These are phyloP conservation scores for Magallana nippona DNA, from an alignment of 2,888 invertebrate genomes.

Conservation along the genomic window DNA sequence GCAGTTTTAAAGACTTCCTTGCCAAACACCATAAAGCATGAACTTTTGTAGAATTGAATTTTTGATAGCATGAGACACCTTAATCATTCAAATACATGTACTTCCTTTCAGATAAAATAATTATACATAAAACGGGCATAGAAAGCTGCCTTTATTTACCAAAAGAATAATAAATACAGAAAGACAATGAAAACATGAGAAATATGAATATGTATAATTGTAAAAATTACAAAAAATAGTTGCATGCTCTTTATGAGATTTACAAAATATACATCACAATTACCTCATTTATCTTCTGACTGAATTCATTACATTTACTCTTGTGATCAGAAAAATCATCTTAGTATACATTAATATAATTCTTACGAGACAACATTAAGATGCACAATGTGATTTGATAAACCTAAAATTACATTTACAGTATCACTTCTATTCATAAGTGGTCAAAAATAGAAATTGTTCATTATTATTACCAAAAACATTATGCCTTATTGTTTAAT, in stretches of 20 bases:
- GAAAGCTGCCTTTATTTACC: conserved; percentile 6
- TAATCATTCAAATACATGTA: not conserved
- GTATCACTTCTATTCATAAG: too few species aligned
- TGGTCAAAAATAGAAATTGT: not conserved
- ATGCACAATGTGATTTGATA: not conserved
- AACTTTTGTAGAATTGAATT: too few species aligned
- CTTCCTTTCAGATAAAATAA: not conserved
- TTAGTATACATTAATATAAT: too few species aligned
- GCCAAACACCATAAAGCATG: too few species aligned
- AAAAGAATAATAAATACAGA: not conserved
- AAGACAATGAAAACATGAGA: not conserved
- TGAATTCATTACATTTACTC: too few species aligned
- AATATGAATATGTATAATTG: conserved; percentile 4
- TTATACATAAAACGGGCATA: not conserved
- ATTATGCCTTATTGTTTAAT: not conserved
- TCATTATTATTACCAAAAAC: not conserved
- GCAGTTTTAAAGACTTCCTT: too few species aligned
- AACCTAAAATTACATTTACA: not conserved
- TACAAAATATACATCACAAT: not conserved
- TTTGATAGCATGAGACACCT: too few species aligned
- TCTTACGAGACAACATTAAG: too few species aligned
- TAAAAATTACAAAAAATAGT: not conserved
- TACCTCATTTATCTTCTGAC: too few species aligned
- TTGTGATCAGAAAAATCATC: too few species aligned
- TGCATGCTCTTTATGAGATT: not conserved